Evolutionary conservation across 2,113 vertebrate species (phyloP), one percentile per base, ranked within the genome.

Genomic region (Anhinga anhinga): DNA sequence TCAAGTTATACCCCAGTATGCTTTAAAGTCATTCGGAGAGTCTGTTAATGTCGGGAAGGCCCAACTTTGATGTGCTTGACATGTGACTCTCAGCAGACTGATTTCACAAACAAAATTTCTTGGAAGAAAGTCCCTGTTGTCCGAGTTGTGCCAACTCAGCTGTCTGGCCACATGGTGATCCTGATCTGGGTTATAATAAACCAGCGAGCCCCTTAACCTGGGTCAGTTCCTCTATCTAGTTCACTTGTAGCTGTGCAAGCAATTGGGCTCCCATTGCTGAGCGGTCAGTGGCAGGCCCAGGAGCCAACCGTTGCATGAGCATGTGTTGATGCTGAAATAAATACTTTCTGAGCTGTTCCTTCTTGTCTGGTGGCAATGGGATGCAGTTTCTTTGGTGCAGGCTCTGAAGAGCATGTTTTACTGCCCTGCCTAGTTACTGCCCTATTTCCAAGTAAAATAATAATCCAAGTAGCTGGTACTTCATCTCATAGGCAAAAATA

Each of bases 201-300:
- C 22, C 84, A 74, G 30, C 0, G 0, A 26, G 26, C 40, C 45
- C 42, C n/a, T 89, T 53, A 32, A 34, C 36, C 32, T 1, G 2
- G 17, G 38, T 25, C 32, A 25, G 42, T 44, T 82, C 50, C 73
- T 58, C 12, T 7, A 1, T 49, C 47, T 71, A 52, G 25, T 80
- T 88, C 44, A 7, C 44, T 76, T 23, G 66, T 30, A 59, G 20
- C 42, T 5, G 11, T 44, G 76, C 49, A 12, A 55, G 47, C 65
- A 40, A 15, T 30, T 0, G 1, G 44, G 56, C 15, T 80, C 12
- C 52, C 4, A 1, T 76, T 1, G 2, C 45, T 7, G 15, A 23
- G 74, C 5, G 2, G 27, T 42, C 1, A 0, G 29, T 1, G 3
- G 47, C 10, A 36, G 55, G 34, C 42, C 29, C 4, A 1, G 36